A percentile compares a stretch with the other conserved stretches of the same genome.
phyloP scores from a whole-genome alignment of 2,113 vertebrate genomes.

The Bos javanicus region DNA sequence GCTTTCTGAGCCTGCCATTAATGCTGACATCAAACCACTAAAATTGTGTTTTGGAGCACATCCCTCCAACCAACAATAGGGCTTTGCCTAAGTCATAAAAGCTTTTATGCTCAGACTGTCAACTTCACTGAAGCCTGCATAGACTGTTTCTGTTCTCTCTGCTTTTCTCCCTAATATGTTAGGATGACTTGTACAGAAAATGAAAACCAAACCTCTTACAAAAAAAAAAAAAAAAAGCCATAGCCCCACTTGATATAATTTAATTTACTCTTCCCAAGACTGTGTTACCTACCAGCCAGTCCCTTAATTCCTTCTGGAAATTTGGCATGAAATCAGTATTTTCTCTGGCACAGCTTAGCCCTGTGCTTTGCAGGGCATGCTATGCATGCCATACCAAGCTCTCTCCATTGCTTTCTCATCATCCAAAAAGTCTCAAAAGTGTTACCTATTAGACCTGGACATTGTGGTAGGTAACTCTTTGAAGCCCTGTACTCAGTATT shows the following conservation, averaged over 20 bases:
- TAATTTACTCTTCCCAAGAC: not conserved
- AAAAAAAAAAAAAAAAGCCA: not conserved
- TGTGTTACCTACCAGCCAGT: not conserved
- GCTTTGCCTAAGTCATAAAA: conserved; percentile 6
- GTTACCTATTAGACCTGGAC: not conserved
- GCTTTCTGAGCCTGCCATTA: conserved; percentile 43
- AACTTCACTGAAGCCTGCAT: not conserved
- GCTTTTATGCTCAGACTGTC: conserved; percentile 33
- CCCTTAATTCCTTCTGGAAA: not conserved
- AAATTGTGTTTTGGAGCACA: conserved; percentile 14
- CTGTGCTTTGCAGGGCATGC: not conserved
- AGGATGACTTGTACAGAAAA: not conserved
- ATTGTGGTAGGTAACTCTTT: not conserved
- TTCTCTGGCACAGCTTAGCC: conserved; percentile 42
- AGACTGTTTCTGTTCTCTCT: not conserved
- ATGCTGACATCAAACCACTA: not conserved
- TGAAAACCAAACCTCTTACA: not conserved
- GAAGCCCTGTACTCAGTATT: not conserved
- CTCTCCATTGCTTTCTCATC: not conserved
- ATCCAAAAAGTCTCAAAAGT: not conserved
- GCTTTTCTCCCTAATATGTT: not conserved
- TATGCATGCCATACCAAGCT: not conserved
- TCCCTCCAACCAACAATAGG: not conserved
- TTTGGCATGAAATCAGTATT: conserved; percentile 38
- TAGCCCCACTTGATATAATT: not conserved